Evolutionary conservation across 2,797 vertebrate genomes (phyloP), one percentile per base, ranked within the genome.

Genomic region (Hippocampus kuda): DNA sequence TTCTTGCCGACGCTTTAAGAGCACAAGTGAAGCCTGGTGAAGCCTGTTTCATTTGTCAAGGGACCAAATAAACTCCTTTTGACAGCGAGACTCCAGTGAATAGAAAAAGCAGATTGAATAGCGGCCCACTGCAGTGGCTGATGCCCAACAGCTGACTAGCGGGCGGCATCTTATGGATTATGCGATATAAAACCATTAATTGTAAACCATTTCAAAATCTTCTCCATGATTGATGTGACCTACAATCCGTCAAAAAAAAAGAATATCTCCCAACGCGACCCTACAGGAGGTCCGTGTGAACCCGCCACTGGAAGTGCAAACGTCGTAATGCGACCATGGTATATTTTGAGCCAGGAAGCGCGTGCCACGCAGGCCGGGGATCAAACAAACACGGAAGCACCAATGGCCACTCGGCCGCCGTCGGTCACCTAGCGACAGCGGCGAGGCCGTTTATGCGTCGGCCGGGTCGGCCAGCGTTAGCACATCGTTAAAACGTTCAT

Each of bases 1-100:
- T 91, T 87, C 87, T 83, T 84, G 86, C 88, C 89, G 88, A 90
- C 24, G 82, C 86, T 88, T 79, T 65, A 48, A 80, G 73, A 84
- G 77, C 78, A 85, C 16, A 8, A 61, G 30, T 87, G 85, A 90
- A 86, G 86, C 84, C 79, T 62, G 79, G 90, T 91, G 85, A 90
- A 86, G 86, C 84, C 78, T 63, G 79, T 90, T 91, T 90, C 89
- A 89, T 90, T 87, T 84, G 82, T 61, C 59, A 20, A 8, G 27
- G 59, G 59, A 34, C 30, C 59, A 34, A 38, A 38, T 34, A 61
- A 38, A 61, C 16, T 61, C 27, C 2, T 61, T 60, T 34, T 61
- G 59, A 61, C 56, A 27, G 10, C 7, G 13, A 27, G 56, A 59
- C 26, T 27, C 12, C 15, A 16, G 57, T 16, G 56, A 16, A 30